Conservation (phyloP, 2,113 vertebrate species). For the Bettongia penicillata region DNA sequence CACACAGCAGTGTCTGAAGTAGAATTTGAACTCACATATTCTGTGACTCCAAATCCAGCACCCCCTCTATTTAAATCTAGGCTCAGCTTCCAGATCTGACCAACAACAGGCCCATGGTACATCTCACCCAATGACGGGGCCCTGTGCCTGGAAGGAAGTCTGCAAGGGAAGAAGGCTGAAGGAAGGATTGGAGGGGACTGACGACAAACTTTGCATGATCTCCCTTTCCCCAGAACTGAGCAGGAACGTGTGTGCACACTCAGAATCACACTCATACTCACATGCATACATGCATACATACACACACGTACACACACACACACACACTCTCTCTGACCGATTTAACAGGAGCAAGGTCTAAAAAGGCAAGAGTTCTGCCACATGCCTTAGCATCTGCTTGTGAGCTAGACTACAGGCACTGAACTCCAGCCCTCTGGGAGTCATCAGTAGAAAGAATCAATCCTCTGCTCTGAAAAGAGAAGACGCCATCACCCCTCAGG, state of each 20-base stretch:
- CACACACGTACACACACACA: too few relatives aligned
- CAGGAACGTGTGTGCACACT: background rate
- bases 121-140: background rate
- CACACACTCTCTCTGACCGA: background rate
- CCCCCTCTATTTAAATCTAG: too few relatives aligned
- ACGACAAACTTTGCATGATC: too few relatives aligned
- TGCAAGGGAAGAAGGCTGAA: background rate
- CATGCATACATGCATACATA: too few relatives aligned
- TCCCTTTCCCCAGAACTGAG: background rate
- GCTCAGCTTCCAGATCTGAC: background rate
- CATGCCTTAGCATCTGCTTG: background rate
- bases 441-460: background rate
- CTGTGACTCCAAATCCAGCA: background rate
- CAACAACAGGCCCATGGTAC: background rate
- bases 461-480: background rate
- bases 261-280: too few relatives aligned
- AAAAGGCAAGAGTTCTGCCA: background rate
- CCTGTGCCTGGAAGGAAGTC: background rate
- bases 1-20: background rate
- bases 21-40: background rate
- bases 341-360: background rate
- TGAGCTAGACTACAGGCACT: background rate
- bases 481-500: background rate
- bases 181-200: too few relatives aligned
- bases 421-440: background rate